Evolutionary conservation across 2,888 invertebrate species (phyloP), one percentile per base, ranked within the genome.

Genomic region (Poecilobothrus nobilitatus): DNA sequence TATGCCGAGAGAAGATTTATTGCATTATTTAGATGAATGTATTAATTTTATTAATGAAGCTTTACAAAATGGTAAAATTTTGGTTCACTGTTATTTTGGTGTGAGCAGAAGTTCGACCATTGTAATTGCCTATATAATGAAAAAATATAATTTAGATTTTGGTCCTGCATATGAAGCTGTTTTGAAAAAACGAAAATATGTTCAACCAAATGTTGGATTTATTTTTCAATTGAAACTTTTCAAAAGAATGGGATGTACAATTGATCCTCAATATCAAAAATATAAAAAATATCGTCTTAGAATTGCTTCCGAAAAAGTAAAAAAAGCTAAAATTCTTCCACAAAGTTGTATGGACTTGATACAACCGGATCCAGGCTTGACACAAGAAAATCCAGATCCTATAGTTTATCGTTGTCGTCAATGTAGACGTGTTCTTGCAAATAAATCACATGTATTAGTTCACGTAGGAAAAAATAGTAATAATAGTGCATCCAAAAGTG

Each of bases 81-180:
- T 96, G 18, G 93, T 95, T 1, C 96, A 97, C 78, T 97, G 96
- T 81, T 93, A 93, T 79, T 95, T 90, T 76, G 96, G 96, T 18
- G 90, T 95, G 4, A 96, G 95, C 0, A 86, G 96, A 68, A 95
- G 95, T 78, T 92, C 94, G 0, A 90, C 95, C 0, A 84, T 95
- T 4, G 91, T 95, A 0, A 89, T 94, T 69, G 94, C 92, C 0
- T 94, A 90, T 78, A 81, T 94, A 15, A 96, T 96, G 96, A 90
- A 91, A 76, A 92, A 91, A 74, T 87, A 92, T 77, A 82, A 86
- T n/a, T 79, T 92, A 64, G 86, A 87, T 69, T 91, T 89, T 74
- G 84, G 86, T 53, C 88, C 90, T 66, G 94, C 94, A 0, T 88
- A 89, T 71, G 85, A 88, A 64, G 74, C 81, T 72, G 91, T 92